A percentile compares a stretch with the other conserved stretches of the same genome.
Evolutionary conservation across 2,113 vertebrate species (phyloP).

Genomic region (Oncorhynchus tshawytscha): DNA sequence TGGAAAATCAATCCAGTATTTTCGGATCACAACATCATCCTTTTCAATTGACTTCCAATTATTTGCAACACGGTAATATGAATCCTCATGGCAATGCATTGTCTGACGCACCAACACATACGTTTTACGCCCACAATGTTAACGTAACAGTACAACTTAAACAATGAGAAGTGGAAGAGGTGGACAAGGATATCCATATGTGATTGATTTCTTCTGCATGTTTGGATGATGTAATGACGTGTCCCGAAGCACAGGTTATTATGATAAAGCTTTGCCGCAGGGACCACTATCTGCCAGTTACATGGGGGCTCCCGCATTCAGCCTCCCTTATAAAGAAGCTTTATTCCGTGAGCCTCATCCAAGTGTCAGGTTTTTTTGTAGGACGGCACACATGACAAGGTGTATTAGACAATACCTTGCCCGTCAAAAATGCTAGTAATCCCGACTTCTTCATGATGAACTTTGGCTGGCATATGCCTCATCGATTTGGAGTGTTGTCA

Average conservation of each 20-base stretch:
- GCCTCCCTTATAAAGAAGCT: background rate
- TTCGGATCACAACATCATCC: no score
- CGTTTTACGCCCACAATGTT: background rate
- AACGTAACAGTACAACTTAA: background rate
- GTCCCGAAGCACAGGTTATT: background rate
- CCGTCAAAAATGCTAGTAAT: background rate
- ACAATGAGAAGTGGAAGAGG: background rate
- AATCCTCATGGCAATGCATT: background rate
- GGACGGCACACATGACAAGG: background rate
- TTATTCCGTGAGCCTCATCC: background rate
- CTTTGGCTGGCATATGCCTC: background rate
- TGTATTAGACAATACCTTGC: background rate
- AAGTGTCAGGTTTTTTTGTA: background rate
- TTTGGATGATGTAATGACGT: background rate
- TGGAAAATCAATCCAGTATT: no score
- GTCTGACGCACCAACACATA: background rate
- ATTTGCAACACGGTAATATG: no score
- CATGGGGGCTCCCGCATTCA: background rate
- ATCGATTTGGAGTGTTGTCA: conserved; percentile 9
- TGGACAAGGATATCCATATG: background rate
- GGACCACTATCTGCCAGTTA: background rate
- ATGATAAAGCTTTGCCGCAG: background rate
- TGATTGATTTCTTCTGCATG: background rate
- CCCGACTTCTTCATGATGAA: background rate
- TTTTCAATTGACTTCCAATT: no score